Base-by-base conservation (phyloP, 2,888 invertebrate genomes). In the Busseola fusca region DNA sequence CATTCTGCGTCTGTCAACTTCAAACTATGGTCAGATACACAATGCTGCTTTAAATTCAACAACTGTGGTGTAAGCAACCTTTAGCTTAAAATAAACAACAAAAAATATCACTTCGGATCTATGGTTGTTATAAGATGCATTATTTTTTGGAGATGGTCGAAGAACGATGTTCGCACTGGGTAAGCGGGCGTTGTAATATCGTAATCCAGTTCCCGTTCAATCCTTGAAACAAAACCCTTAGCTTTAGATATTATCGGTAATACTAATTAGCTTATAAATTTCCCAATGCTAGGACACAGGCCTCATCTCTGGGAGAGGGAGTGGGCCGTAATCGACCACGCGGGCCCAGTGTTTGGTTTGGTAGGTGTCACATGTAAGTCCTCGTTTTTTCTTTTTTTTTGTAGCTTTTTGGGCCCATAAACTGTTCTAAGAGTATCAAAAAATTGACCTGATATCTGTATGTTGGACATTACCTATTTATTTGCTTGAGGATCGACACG, bases 401-500 rank as follows among this genome's bases (percentile, higher is more conserved):
- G n/a, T n/a, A n/a, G n/a, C n/a, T n/a, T n/a, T n/a, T n/a, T n/a
- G n/a, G n/a, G n/a, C n/a, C n/a, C n/a, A n/a, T n/a, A n/a, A n/a
- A n/a, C n/a, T n/a, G n/a, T n/a, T n/a, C n/a, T n/a, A n/a, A n/a
- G n/a, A n/a, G n/a, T n/a, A 34, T n/a, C 58, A 58, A 9, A n/a
- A 16, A n/a, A 16, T n/a, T n/a, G 16, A 34, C 9, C 1, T n/a
- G 34, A n/a, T 3, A n/a, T 50, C n/a, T 48, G 30, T 16, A 14
- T 12, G 1, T 42, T 34, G 6, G 3, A 3, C 6, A 14, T 56
- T 90, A 97, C 97, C 96, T 97, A 95, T 98, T 98, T 82, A 98
- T 98, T 94, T 98, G 98, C 91, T 98, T 98, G 70, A 98, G 96
- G 87, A 98, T 98, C 57, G 98, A 96, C 62, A 98, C 97, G 0